A percentile compares a stretch with the other conserved stretches of the same genome.
phyloP scores from a whole-genome alignment of 2,888 invertebrate species.

The Exocentrus adspersus region DNA sequence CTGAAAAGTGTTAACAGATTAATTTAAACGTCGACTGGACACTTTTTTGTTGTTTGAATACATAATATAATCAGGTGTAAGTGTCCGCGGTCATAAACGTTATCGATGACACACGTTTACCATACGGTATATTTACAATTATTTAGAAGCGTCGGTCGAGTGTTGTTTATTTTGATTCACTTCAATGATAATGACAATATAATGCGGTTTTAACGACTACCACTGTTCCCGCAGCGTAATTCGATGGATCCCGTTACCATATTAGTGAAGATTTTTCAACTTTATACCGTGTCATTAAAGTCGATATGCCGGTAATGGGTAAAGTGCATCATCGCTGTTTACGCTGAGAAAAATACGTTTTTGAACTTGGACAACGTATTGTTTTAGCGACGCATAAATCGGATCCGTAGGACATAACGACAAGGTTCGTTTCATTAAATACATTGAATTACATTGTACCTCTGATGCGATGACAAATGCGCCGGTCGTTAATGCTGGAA shows the following conservation, averaged over 20 bases:
- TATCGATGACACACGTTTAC: neutral
- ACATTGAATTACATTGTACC: constrained; percentile 11
- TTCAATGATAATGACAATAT: neutral
- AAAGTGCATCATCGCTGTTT: too few relatives aligned
- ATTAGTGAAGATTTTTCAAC: neutral
- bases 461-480: constrained; percentile 20
- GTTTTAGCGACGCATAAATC: too few relatives aligned
- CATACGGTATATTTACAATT: neutral
- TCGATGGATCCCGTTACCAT: neutral
- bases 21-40: too few relatives aligned
- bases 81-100: too few relatives aligned
- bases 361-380: too few relatives aligned
- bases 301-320: neutral
- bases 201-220: neutral
- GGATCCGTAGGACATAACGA: neutral
- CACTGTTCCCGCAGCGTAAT: neutral
- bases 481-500: constrained; percentile 21
- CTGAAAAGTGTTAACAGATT: too few relatives aligned
- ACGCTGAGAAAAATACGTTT: too few relatives aligned
- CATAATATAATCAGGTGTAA: too few relatives aligned
- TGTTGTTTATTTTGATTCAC: neutral
- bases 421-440: constrained; percentile 1
- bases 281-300: neutral
- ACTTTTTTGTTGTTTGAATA: too few relatives aligned
- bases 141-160: too few relatives aligned